Evolutionary conservation across 2,113 vertebrate genomes (phyloP).

Genomic region (Castor canadensis): DNA sequence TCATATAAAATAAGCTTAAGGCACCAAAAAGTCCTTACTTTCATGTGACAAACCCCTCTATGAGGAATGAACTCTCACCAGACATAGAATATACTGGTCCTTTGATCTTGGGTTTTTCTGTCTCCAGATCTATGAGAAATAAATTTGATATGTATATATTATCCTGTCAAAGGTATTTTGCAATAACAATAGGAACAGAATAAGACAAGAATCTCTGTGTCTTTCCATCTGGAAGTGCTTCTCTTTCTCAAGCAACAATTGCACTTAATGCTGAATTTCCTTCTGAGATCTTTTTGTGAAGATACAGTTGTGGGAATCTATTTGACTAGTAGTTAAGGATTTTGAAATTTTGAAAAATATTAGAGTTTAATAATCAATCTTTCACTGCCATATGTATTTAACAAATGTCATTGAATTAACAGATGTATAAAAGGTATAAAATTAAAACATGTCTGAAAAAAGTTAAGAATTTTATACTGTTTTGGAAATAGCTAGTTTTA

Average conservation of each 20-base stretch:
- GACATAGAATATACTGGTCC: rapidly evolving
- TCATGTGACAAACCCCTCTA: rapidly evolving
- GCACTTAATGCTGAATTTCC: neutral
- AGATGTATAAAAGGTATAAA: neutral
- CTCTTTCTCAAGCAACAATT: neutral
- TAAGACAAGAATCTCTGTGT: neutral
- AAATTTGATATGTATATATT: neutral
- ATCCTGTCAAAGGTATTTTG: neutral
- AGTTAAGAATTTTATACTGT: neutral
- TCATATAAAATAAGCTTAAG: neutral
- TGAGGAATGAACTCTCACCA: neutral
- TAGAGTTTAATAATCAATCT: neutral
- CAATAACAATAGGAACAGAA: neutral
- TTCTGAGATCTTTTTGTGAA: neutral
- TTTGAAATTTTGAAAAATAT: neutral
- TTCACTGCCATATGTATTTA: neutral
- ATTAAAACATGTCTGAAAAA: neutral
- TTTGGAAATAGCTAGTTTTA: neutral
- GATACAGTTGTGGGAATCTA: neutral
- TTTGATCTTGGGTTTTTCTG: neutral
- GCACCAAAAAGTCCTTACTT: neutral
- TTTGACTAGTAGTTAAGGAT: neutral
- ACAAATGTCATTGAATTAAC: neutral
- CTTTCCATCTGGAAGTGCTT: neutral
- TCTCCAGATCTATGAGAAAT: neutral